phyloP scores from a whole-genome alignment of 2,888 invertebrate genomes.

The Zeuzera pyrina region DNA sequence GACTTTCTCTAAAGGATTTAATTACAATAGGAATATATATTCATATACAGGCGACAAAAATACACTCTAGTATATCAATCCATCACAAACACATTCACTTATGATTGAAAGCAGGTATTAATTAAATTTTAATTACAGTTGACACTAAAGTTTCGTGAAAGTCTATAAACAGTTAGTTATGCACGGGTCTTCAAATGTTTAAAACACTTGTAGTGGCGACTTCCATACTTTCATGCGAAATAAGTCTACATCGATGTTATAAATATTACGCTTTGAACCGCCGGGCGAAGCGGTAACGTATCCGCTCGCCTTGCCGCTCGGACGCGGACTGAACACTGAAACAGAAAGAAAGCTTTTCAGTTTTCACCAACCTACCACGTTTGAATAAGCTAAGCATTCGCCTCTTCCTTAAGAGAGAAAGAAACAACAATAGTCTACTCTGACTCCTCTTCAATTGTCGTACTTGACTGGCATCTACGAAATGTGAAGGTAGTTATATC shows the following conservation, averaged over 20 bases:
- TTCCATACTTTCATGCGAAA: slow-evolving; percentile 26
- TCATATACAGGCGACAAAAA: slow-evolving; percentile 26
- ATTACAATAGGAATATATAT: neutral
- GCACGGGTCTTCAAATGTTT: neutral
- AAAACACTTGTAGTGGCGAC: slow-evolving; percentile 16
- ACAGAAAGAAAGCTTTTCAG: slow-evolving; percentile 29
- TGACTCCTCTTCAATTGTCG: slow-evolving; percentile 19
- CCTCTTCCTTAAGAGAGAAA: slow-evolving; percentile 23
- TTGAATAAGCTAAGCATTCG: slow-evolving; percentile 1
- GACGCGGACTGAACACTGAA: slow-evolving; percentile 55
- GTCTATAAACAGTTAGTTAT: neutral
- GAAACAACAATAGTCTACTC: slow-evolving; percentile 26
- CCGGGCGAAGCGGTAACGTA: slow-evolving; percentile 30
- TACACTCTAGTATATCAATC: slow-evolving; percentile 40
- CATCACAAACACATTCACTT: slow-evolving; percentile 39
- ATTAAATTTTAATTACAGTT: slow-evolving; percentile 11
- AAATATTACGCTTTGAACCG: slow-evolving; percentile 18
- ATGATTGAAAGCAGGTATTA: slow-evolving; percentile 19
- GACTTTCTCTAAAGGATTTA: slow-evolving; percentile 1
- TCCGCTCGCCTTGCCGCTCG: slow-evolving; percentile 52
- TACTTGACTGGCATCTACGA: slow-evolving; percentile 33
- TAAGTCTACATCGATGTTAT: slow-evolving; percentile 35
- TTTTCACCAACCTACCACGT: slow-evolving; percentile 19
- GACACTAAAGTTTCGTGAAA: slow-evolving; percentile 2
- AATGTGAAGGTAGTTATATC: slow-evolving; percentile 50